Conservation (phyloP, 2,113 vertebrate species). For the Tyto alba region DNA sequence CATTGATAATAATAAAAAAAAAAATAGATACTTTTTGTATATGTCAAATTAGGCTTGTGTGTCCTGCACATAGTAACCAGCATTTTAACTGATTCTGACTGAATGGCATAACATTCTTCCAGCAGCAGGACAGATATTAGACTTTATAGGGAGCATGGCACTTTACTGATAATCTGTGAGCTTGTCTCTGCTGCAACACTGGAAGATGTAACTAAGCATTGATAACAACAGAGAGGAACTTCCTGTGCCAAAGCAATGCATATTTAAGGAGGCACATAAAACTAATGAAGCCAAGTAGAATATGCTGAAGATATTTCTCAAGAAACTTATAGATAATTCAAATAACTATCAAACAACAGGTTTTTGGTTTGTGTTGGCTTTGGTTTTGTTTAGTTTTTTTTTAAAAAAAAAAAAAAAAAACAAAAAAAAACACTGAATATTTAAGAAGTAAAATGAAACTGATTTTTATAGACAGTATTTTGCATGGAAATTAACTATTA, state of each 20-base stretch:
- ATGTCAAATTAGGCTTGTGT: neutral
- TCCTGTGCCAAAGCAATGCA: neutral
- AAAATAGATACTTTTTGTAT: too few species aligned
- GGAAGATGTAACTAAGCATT: neutral
- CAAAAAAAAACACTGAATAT: neutral
- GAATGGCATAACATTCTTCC: neutral
- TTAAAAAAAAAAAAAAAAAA: neutral
- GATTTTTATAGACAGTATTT: neutral
- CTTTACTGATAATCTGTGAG: neutral
- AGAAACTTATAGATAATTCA: neutral
- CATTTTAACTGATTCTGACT: neutral
- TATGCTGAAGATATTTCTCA: neutral
- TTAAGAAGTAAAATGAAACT: neutral
- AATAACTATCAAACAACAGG: neutral
- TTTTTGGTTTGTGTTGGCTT: too few species aligned
- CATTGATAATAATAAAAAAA: too few species aligned
- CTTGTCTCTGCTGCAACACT: neutral
- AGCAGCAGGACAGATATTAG: neutral
- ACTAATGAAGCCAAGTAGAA: neutral
- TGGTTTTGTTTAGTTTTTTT: too few species aligned
- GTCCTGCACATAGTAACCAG: neutral
- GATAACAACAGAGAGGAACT: neutral
- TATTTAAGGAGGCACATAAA: neutral
- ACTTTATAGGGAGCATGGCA: neutral
- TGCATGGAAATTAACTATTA: neutral